These are phyloP conservation scores for Microcebus lehilahytsara DNA, from an alignment of 2,113 vertebrate genomes.

Conservation along the genomic window DNA sequence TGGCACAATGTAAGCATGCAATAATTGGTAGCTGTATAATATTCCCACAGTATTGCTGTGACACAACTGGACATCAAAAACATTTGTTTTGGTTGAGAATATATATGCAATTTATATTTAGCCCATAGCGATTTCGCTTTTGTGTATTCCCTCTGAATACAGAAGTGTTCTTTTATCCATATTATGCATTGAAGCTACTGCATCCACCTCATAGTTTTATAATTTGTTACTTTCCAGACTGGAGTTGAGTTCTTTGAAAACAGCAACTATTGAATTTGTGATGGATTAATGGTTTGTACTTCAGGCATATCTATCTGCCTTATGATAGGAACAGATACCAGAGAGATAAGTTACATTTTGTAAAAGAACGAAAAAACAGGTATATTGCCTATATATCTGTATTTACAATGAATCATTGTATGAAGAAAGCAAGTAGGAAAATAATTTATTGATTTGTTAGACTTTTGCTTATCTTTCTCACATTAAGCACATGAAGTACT, in stretches of 20 bases:
- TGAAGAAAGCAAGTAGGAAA: neutral
- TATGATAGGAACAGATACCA: neutral
- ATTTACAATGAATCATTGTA: neutral
- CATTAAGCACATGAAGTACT: neutral
- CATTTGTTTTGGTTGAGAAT: neutral
- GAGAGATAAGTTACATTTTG: neutral
- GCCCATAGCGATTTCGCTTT: neutral
- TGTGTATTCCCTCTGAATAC: neutral
- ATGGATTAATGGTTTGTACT: neutral
- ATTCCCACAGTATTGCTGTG: neutral
- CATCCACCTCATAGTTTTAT: neutral
- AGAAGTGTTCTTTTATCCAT: neutral
- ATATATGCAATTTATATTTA: neutral
- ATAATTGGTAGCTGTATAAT: neutral
- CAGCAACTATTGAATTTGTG: neutral
- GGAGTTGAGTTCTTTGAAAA: slow-evolving; percentile 27
- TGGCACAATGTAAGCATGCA: neutral
- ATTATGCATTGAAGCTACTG: neutral
- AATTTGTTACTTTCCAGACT: neutral
- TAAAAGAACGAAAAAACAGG: neutral
- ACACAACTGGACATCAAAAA: neutral
- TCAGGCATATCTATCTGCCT: neutral
- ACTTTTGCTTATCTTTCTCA: neutral
- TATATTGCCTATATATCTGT: neutral
- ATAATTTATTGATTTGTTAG: neutral